Conservation (phyloP, 2,797 vertebrate genomes). For the Chromis chromis region DNA sequence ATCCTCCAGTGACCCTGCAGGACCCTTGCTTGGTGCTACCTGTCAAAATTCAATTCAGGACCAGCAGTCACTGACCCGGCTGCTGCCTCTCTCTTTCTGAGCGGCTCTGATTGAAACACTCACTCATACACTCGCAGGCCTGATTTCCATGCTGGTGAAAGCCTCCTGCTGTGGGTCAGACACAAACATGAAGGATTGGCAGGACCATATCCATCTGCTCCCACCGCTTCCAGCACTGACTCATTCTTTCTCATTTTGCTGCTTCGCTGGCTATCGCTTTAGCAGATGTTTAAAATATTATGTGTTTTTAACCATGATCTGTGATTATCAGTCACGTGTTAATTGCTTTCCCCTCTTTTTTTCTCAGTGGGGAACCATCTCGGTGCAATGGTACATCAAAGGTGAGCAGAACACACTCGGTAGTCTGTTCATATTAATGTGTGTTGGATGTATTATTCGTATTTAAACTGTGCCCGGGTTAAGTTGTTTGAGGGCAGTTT, state of each 20-base stretch:
- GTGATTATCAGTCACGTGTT: conserved; percentile 78
- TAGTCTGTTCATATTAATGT: conserved; percentile 10
- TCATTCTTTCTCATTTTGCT: conserved; percentile 74
- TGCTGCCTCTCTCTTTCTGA: conserved; percentile 59
- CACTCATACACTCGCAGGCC: conserved; percentile 63
- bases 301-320: conserved; percentile 35
- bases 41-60: conserved; percentile 79
- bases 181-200: conserved; percentile 80
- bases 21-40: conserved; percentile 76
- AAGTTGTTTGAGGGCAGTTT: neutral
- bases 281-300: conserved; percentile 37
- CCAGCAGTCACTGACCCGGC: conserved; percentile 69
- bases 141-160: conserved; percentile 72
- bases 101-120: conserved; percentile 75
- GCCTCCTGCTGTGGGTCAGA: conserved; percentile 87
- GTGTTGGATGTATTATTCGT: neutral
- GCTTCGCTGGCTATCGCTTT: conserved; percentile 81
- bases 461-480: neutral
- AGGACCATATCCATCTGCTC: conserved; percentile 85
- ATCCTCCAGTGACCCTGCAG: conserved; percentile 77
- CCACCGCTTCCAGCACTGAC: conserved; percentile 61
- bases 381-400: conserved; percentile 98
- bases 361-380: conserved; percentile 95
- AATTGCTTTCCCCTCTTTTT: conserved; percentile 71
- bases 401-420: conserved; percentile 81